Conservation (phyloP, 2,888 invertebrate species). For the Pterostichus madidus region DNA sequence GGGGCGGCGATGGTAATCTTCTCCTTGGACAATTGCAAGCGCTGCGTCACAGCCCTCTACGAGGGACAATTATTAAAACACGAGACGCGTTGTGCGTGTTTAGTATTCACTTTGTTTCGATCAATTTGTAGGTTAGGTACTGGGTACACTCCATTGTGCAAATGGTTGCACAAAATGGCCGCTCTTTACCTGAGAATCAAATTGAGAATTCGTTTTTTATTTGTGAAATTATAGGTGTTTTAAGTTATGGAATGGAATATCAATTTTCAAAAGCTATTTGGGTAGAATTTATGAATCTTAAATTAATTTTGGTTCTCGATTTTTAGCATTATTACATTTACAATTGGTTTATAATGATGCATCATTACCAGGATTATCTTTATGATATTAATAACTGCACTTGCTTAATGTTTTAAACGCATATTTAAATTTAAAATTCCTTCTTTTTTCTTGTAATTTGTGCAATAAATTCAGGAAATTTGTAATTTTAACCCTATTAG, state of each 20-base stretch:
- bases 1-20: slow-evolving; percentile 47
- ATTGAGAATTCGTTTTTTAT: slow-evolving; percentile 44
- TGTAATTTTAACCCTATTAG: slow-evolving; percentile 51
- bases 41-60: slow-evolving; percentile 7
- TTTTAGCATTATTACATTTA: slow-evolving; percentile 54
- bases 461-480: slow-evolving; percentile 54
- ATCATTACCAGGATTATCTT: slow-evolving; percentile 41
- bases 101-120: slow-evolving; percentile 42
- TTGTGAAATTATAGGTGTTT: slow-evolving; percentile 50
- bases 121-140: slow-evolving; percentile 46
- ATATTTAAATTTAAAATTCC: slow-evolving; percentile 46
- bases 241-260: slow-evolving; percentile 41
- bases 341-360: slow-evolving; percentile 55
- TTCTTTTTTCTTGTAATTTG: slow-evolving; percentile 45
- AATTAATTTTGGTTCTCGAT: slow-evolving; percentile 48
- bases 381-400: slow-evolving; percentile 51
- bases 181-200: slow-evolving; percentile 38
- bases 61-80: slow-evolving; percentile 41
- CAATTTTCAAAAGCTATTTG: slow-evolving; percentile 49
- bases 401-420: slow-evolving; percentile 54
- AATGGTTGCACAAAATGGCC: slow-evolving; percentile 39
- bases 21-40: slow-evolving; percentile 45
- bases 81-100: slow-evolving; percentile 27
- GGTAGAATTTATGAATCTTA: slow-evolving; percentile 56
- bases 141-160: slow-evolving; percentile 33